Base-by-base conservation (phyloP, 2,888 invertebrate genomes). In the Stenchaetothrips biformis region DNA sequence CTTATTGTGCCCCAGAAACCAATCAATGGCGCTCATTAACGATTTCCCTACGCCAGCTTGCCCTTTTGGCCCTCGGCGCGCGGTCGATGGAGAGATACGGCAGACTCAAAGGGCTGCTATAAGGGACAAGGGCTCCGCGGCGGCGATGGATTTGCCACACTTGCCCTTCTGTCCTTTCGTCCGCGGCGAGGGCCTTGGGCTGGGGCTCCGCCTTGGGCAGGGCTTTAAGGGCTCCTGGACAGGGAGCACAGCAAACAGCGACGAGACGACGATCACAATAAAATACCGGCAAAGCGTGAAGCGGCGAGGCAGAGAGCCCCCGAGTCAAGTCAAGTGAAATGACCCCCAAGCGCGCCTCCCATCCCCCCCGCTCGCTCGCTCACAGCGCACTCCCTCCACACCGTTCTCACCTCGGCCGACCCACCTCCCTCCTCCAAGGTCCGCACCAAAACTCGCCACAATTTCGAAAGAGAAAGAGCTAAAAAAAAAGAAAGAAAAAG, bases 291-390 rank as follows among this genome's bases (percentile, higher is more conserved):
- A 74, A 74, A 21, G 37, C 37, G 37, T 37, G 37, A 37, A 4
- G 37, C 37, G 37, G n/a, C n/a, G n/a, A n/a, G n/a, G n/a, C n/a
- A n/a, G n/a, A n/a, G n/a, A 9, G 13, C 13, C 53, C 18, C 18
- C 53, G 53, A 21, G 67, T 25, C 67, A 74, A 74, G 67, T 74
- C 67, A 74, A 74, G 67, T 74, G 67, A 74, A 74, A 74, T 74
- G 67, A 21, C 59, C 59, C 59, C 59, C 18, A 2, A 53, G 53
- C 53, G 16, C 25, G 4, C 11, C 11, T 25, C 67, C 67, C 8
- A 2, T 21, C 67, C 67, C 67, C 67, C 9, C 67, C 25, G 25
- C 21, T n/a, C 9, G 21, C 21, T 21, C 67, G 0, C 7, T 2
- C 7, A 21, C 7, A 1, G 53, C 8, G 53, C 8, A 2, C 53